Evolutionary conservation across 2,888 invertebrate species (phyloP), one percentile per base, ranked within the genome.

Genomic region (Tipula lateralis): DNA sequence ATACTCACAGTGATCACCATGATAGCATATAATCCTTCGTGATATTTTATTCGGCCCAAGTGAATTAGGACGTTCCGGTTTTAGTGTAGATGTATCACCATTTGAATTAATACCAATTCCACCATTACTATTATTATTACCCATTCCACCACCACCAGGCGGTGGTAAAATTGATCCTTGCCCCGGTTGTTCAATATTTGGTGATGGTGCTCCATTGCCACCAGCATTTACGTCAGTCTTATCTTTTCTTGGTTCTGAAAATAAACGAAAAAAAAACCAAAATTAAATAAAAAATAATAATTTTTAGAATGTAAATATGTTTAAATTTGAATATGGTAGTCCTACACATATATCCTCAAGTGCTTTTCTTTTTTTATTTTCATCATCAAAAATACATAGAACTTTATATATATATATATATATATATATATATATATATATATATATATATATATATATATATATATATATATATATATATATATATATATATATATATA

Each of bases 171-270:
- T 88, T 84, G 89, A 89, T 86, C 89, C 89, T 87, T 89, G 87
- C 88, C 89, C 88, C 86, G 89, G 89, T 87, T 90, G 90, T 86
- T 91, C 93, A 88, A 91, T 92, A 88, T 91, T 93, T 86, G 93
- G 92, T 88, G 93, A 93, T 88, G 93, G 90, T 88, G 92, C 92
- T 89, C 93, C 93, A 91, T 93, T 93, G 91, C 89, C 89, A 88
- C 89, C 89, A 87, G 89, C 88, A 87, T 88, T 89, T 88, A 89
- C 93, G 91, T 96, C 96, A 94, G 94, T 94, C 93, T 96, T 96
- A 92, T 96, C 96, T 94, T 96, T 96, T 93, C 96, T 95, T 93
- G 96, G 95, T 94, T 96, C 96, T 96, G 94, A 39, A 94, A 94
- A 88, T 86, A 90, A 90, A 89, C 87, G 86, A 87, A 83, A 50